A percentile compares a stretch with the other conserved stretches of the same genome.
Evolutionary conservation across 2,888 invertebrate genomes (phyloP).

Genomic region (Beris morrisii): DNA sequence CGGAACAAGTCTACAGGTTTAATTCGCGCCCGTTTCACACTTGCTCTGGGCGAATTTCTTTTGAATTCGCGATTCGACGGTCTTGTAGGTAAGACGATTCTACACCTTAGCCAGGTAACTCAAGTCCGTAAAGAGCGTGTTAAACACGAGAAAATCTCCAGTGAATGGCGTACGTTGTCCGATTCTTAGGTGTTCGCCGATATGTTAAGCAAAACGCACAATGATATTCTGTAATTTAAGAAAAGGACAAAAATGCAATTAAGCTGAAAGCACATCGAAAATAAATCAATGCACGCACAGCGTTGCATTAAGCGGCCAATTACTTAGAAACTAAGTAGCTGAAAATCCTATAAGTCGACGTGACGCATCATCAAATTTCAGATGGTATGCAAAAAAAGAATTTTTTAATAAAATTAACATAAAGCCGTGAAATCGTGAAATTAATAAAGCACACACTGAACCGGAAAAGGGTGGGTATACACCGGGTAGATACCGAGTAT

Average conservation of each 20-base stretch:
- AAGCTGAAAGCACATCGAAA: background rate
- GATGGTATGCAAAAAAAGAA: conserved; percentile 35
- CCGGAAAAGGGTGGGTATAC: background rate
- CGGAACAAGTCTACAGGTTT: conserved; percentile 14
- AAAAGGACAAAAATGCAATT: background rate
- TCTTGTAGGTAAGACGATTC: too few relatives aligned
- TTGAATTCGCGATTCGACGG: too few relatives aligned
- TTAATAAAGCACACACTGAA: conserved; percentile 33
- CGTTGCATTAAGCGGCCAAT: conserved; percentile 31
- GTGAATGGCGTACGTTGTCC: conserved; percentile 7
- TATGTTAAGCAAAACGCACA: background rate
- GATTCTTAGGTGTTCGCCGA: conserved; percentile 15
- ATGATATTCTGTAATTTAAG: background rate
- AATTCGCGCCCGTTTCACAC: conserved; percentile 19
- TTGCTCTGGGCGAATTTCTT: conserved; percentile 1
- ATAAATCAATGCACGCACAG: background rate
- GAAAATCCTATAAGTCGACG: conserved; percentile 35
- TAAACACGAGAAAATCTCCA: too few relatives aligned
- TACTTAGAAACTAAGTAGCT: conserved; percentile 35
- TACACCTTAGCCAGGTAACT: too few relatives aligned
- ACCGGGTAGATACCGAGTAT: conserved; percentile 5
- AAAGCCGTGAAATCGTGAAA: conserved; percentile 39
- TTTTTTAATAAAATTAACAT: conserved; percentile 38
- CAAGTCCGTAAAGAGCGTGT: too few relatives aligned
- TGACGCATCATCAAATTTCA: conserved; percentile 35